These are phyloP conservation scores for Enteromius argenteus DNA, from an alignment of 2,797 vertebrate species.

Conservation along the genomic window DNA sequence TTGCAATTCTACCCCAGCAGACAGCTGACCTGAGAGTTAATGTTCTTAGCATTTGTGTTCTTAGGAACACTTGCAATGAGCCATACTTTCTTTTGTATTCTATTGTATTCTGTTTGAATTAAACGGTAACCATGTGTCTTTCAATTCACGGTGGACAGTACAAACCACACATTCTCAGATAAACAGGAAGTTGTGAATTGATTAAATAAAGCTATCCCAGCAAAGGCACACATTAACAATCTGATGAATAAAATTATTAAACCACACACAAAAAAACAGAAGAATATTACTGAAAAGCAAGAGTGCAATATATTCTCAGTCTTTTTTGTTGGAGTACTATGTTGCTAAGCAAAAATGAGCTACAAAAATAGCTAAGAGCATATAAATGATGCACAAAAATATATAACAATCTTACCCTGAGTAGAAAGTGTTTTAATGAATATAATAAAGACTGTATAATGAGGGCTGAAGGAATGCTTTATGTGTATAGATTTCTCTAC, in stretches of 20 bases:
- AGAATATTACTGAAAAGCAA: background rate
- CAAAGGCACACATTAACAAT: background rate
- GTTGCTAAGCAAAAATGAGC: background rate
- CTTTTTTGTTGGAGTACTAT: background rate
- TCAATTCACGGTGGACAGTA: background rate
- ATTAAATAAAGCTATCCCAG: conserved; percentile 11
- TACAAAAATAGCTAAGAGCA: background rate
- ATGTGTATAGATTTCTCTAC: background rate
- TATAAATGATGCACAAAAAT: background rate
- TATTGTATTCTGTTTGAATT: background rate
- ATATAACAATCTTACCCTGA: background rate
- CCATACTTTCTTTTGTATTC: conserved; percentile 22
- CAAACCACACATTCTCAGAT: background rate
- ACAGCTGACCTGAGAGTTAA: conserved; percentile 28
- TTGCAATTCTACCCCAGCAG: conserved; percentile 50
- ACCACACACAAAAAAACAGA: background rate
- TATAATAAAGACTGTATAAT: background rate
- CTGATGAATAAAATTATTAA: background rate
- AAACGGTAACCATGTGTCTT: background rate
- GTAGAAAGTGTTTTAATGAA: background rate
- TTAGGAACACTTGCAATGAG: background rate
- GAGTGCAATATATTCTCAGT: background rate
- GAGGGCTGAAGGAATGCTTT: background rate
- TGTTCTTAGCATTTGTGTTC: conserved; percentile 15
- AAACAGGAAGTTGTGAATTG: conserved; percentile 14